Evolutionary conservation across 2,113 vertebrate species (phyloP).

Genomic region (Caloenas nicobarica): DNA sequence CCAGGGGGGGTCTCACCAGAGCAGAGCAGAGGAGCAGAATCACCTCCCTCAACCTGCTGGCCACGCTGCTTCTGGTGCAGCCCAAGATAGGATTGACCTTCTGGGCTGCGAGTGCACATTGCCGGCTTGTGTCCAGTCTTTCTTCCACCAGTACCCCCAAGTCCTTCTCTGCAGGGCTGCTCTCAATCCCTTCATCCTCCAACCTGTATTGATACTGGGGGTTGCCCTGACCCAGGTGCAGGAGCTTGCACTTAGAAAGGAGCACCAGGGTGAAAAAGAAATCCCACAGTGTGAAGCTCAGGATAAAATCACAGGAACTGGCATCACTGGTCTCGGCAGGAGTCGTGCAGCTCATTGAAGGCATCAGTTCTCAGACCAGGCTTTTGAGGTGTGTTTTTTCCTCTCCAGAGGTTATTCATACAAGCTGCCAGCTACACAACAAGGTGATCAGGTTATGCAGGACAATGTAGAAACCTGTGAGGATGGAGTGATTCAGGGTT

Average conservation of each 20-base stretch:
- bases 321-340: not conserved
- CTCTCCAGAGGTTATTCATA: not conserved
- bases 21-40: too few relatives aligned
- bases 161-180: too few relatives aligned
- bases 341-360: accelerated
- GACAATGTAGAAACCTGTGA: not conserved
- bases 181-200: too few relatives aligned
- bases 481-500: not conserved
- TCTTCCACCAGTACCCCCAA: too few relatives aligned
- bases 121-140: too few relatives aligned
- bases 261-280: not conserved
- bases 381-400: not conserved
- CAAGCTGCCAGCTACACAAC: not conserved
- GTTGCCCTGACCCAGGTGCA: not conserved
- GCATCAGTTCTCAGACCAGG: not conserved
- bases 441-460: not conserved
- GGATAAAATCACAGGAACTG: not conserved
- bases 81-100: too few relatives aligned
- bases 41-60: too few relatives aligned
- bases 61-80: too few relatives aligned
- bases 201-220: not conserved
- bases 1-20: too few relatives aligned
- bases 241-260: not conserved
- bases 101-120: too few relatives aligned
- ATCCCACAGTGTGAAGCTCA: not conserved